Evolutionary conservation across 2,888 invertebrate species (phyloP).

Genomic region (Pristionchus mayeri): DNA sequence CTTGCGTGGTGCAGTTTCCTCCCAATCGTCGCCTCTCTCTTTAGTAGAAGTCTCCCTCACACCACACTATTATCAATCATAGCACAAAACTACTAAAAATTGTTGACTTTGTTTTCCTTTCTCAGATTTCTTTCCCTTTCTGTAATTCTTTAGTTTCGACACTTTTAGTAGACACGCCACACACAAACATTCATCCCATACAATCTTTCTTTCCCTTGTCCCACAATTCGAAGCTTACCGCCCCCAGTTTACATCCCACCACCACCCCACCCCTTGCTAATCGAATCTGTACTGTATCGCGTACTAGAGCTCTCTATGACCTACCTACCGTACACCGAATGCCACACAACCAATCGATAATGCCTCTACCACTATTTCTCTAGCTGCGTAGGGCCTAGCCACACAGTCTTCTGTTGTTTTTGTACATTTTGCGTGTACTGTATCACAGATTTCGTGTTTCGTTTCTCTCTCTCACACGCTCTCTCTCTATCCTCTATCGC

Average conservation of each 20-base stretch:
- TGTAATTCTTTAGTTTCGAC: background rate
- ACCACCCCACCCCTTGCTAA: background rate
- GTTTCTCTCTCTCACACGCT: background rate
- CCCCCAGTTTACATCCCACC: background rate
- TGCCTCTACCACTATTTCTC: background rate
- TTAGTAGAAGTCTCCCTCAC: background rate
- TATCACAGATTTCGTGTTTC: constrained; percentile 27
- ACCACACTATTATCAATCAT: background rate
- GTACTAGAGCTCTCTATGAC: constrained; percentile 4
- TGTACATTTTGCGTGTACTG: constrained; percentile 30
- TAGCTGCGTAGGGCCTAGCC: background rate
- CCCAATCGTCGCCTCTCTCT: background rate
- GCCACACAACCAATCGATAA: background rate
- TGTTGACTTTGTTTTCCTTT: constrained; percentile 45
- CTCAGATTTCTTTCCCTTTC: background rate
- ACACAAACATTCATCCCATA: constrained; percentile 29
- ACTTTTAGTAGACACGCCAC: background rate
- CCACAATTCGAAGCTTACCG: background rate
- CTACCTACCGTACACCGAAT: constrained; percentile 4
- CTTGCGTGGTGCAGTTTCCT: constrained; percentile 19
- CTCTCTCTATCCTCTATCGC: background rate
- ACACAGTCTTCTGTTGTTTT: constrained; percentile 19
- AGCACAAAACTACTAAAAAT: constrained; percentile 49
- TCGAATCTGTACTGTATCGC: background rate
- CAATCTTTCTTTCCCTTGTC: constrained; percentile 5